phyloP scores from a whole-genome alignment of 1,140 invertebrate species.

The Diorhabda elongata region DNA sequence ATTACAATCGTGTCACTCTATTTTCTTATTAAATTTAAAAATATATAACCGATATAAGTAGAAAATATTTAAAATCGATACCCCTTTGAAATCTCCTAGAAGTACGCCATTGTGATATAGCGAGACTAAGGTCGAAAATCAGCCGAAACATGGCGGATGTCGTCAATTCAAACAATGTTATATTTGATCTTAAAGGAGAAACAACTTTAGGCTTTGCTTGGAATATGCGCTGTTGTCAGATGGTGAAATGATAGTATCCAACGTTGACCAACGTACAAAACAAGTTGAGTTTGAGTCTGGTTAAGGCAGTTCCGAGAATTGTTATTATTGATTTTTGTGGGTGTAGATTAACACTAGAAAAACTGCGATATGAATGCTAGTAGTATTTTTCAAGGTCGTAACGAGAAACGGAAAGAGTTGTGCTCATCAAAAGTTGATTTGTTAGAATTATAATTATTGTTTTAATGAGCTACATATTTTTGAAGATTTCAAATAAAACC shows the following conservation, averaged over 20 bases:
- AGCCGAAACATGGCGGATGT: slow-evolving; percentile 21
- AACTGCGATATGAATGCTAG: neutral
- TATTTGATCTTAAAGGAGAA: slow-evolving; percentile 29
- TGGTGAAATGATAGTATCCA: neutral
- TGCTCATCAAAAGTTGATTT: too few relatives aligned
- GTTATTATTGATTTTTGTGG: neutral
- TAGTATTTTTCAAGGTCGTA: neutral
- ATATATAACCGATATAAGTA: too few relatives aligned
- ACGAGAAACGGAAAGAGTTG: neutral
- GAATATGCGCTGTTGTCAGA: slow-evolving; percentile 21
- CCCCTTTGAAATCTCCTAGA: neutral
- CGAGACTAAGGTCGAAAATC: slow-evolving; percentile 22
- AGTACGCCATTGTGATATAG: neutral
- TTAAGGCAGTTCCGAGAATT: neutral
- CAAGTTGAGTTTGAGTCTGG: neutral
- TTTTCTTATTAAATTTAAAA: too few relatives aligned
- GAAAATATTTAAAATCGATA: too few relatives aligned
- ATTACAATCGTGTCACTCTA: too few relatives aligned
- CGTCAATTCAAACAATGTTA: slow-evolving; percentile 32
- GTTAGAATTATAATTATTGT: too few relatives aligned
- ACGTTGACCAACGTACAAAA: neutral
- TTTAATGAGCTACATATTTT: too few relatives aligned
- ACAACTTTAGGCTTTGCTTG: slow-evolving; percentile 29
- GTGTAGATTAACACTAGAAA: neutral
- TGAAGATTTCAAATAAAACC: too few relatives aligned